Conservation (phyloP, 2,888 invertebrate species). For the Oscheius onirici region DNA sequence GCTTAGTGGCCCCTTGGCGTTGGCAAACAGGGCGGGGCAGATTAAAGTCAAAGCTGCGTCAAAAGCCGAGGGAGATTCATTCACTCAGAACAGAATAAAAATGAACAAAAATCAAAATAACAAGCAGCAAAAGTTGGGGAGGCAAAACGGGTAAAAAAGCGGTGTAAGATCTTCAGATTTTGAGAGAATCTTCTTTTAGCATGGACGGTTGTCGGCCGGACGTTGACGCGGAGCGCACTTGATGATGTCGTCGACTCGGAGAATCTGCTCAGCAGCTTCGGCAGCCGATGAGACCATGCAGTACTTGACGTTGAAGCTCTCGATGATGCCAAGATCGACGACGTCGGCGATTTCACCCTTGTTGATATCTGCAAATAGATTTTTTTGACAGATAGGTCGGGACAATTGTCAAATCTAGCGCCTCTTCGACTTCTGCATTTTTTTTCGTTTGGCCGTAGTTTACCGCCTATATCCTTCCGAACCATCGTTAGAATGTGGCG, state of each 20-base stretch:
- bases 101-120: neutral
- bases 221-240: slow-evolving; percentile 74
- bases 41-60: too few species aligned
- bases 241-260: slow-evolving; percentile 96
- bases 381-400: neutral
- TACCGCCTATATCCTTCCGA: too few species aligned
- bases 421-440: too few species aligned
- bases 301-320: slow-evolving; percentile 94
- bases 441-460: too few species aligned
- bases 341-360: slow-evolving; percentile 88
- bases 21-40: too few species aligned
- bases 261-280: slow-evolving; percentile 84
- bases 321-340: slow-evolving; percentile 89
- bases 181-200: slow-evolving; percentile 58
- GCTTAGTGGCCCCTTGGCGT: too few species aligned
- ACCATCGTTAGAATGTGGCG: too few species aligned
- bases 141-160: neutral
- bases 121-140: slow-evolving; percentile 6
- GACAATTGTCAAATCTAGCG: too few species aligned
- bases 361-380: slow-evolving; percentile 81
- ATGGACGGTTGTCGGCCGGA: slow-evolving; percentile 65
- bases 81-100: neutral
- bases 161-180: neutral
- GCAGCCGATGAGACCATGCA: slow-evolving; percentile 87
- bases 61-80: too few species aligned